Evolutionary conservation across 2,797 vertebrate genomes (phyloP), one percentile per base, ranked within the genome.

Genomic region (Rhadinocentrus ornatus): DNA sequence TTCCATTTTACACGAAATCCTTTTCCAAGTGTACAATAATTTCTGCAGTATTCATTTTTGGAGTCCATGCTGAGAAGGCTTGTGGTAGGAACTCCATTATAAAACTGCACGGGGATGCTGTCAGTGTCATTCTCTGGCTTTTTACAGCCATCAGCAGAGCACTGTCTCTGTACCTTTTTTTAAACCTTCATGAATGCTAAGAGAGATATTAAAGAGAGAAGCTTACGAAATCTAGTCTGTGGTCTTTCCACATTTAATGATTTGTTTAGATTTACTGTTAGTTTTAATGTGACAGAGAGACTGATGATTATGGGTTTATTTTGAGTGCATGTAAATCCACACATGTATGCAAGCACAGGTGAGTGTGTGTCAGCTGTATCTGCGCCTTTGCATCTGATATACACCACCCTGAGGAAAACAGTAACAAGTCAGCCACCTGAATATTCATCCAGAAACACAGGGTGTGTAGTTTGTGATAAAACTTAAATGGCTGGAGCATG

Each of bases 201-300:
- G 63, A 55, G 65, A 54, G 67, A 80, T 89, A 82, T 85, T 89
- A 85, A 86, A 81, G 63, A 73, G 70, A 77, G 71, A 86, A 81
- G 76, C 75, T 75, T 83, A 84, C 48, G 68, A 80, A 55, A 68
- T 69, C 72, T 35, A 79, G 46, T 76, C 62, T 63, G 65, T 7
- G 62, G 55, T 75, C 80, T 68, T 63, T 68, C 44, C 24, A 29
- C 73, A 6, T 62, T 62, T 48, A 78, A 69, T 57, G 64, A 62
- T 48, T 81, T 74, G 65, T 78, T 79, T 75, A 64, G 71, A 81
- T 76, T 61, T 63, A 8, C 71, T 64, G 70, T 72, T 62, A 20
- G 53, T 62, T 67, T 78, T 34, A 68, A 32, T 32, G 56, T 62
- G 62, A 76, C 56, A 52, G 59, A 62, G 50, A 34, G 66, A 27